Percentiles rank a stretch among this genome's conserved stretches.
Evolutionary conservation across 2,888 invertebrate species (phyloP).

Genomic region (Caenorhabditis sp.): DNA sequence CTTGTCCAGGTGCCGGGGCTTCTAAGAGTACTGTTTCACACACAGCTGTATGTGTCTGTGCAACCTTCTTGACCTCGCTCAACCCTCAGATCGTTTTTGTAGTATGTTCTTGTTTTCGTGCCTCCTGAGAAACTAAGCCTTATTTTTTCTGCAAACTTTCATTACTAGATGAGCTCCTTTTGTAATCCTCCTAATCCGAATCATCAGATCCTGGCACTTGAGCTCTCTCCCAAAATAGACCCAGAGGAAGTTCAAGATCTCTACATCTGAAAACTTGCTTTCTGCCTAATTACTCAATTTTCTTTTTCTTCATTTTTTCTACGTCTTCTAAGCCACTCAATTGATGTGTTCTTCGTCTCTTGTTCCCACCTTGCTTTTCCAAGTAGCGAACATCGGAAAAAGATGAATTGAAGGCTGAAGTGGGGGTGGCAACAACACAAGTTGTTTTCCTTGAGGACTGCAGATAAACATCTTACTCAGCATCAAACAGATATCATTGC

Average conservation of each 20-base stretch:
- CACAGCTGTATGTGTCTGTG: not conserved
- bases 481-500: constrained; percentile 49
- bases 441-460: constrained; percentile 59
- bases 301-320: constrained; percentile 26
- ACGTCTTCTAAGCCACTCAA: constrained; percentile 30
- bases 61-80: not conserved
- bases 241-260: not conserved
- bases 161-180: constrained; percentile 1
- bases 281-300: constrained; percentile 59
- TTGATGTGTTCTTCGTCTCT: constrained; percentile 51
- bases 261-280: constrained; percentile 11
- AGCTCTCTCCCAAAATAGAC: constrained; percentile 38
- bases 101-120: not conserved
- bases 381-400: constrained; percentile 35
- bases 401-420: constrained; percentile 46
- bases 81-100: not conserved
- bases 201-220: constrained; percentile 29
- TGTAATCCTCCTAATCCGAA: constrained; percentile 45
- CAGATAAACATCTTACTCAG: constrained; percentile 51
- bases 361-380: constrained; percentile 40
- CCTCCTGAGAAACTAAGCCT: not conserved
- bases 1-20: not conserved
- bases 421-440: constrained; percentile 41
- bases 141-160: constrained; percentile 17
- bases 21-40: not conserved